Conservation (phyloP, 2,888 invertebrate species). For the Sphaerophoria rueppellii region DNA sequence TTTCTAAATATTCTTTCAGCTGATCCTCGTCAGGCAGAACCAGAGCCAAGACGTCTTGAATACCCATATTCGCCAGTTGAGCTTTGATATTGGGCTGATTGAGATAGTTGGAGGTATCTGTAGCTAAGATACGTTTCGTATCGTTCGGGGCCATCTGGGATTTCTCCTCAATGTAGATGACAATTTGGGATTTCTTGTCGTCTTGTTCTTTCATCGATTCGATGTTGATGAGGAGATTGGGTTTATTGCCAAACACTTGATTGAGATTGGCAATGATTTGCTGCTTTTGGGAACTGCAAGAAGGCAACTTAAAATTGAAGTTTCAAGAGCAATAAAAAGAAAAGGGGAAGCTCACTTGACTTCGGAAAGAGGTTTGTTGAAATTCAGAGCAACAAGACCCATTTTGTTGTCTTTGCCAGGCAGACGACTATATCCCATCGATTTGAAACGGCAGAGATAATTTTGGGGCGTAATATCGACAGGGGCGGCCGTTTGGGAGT, state of each 20-base stretch:
- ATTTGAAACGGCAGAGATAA: constrained; percentile 96
- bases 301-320: neutral
- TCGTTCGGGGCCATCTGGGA: constrained; percentile 84
- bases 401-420: constrained; percentile 94
- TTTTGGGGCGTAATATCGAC: constrained; percentile 94
- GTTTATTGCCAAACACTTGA: constrained; percentile 91
- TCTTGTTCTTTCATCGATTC: constrained; percentile 90
- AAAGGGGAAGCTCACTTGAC: constrained; percentile 85
- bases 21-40: constrained; percentile 90
- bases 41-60: constrained; percentile 88
- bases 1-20: constrained; percentile 93
- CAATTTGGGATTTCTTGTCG: constrained; percentile 90
- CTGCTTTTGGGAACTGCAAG: constrained; percentile 86
- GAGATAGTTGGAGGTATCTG: constrained; percentile 88
- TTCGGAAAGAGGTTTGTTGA: constrained; percentile 92
- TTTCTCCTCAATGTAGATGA: constrained; percentile 89
- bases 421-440: constrained; percentile 95
- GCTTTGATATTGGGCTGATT: constrained; percentile 88
- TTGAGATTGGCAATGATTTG: constrained; percentile 86
- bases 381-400: constrained; percentile 92
- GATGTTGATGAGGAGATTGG: constrained; percentile 90
- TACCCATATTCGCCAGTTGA: constrained; percentile 89
- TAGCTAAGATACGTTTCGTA: constrained; percentile 88
- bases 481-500: constrained; percentile 87
- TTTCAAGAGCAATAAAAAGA: neutral